Base-by-base conservation (phyloP, 2,797 vertebrate genomes). In the Ptychadena robeensis region DNA sequence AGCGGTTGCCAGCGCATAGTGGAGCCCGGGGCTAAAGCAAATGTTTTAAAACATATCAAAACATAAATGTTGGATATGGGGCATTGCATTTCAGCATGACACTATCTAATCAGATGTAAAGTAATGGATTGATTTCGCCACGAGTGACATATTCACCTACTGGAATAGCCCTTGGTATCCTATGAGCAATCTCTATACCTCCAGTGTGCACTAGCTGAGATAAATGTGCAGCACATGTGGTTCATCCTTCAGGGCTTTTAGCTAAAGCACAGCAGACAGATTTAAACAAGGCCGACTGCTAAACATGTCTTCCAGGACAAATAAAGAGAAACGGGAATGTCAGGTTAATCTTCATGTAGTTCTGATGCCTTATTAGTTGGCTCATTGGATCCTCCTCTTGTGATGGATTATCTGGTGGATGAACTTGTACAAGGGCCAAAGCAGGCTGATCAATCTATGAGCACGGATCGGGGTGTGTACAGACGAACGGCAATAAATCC, bases 331-430 rank as follows among this genome's bases (percentile, higher is more conserved):
- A 9, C 64, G 40, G 68, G 59, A 63, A 83, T 66, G 68, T 83
- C 73, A 83, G 74, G 61, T 53, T 83, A 83, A 79, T 78, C 82
- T 73, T 32, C 35, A 78, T 22, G 44, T 22, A 65, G 73, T 25
- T 76, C 11, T 10, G 14, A 65, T 78, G 68, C 61, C 74, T 83
- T 73, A 59, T 79, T 83, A 83, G 74, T 73, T 67, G 57, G n/a
- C 73, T 74, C 69, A 37, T 78, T 65, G 48, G 37, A 27, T 76
- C 44, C 31, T 67, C 10, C 25, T 63, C 35, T 31, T 44, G 53
- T 79, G 75, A 75, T 76, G 34, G 73, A 82, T 82, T 76, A 67
- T 40, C 34, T 38, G 35, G 28, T 66, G 66, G 73, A 71, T 48
- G 59, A 69, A 82, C 48, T 63, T 77, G 66, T 77, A 48, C 74